Conservation (phyloP, 2,113 vertebrate genomes). For the Lanius collurio region DNA sequence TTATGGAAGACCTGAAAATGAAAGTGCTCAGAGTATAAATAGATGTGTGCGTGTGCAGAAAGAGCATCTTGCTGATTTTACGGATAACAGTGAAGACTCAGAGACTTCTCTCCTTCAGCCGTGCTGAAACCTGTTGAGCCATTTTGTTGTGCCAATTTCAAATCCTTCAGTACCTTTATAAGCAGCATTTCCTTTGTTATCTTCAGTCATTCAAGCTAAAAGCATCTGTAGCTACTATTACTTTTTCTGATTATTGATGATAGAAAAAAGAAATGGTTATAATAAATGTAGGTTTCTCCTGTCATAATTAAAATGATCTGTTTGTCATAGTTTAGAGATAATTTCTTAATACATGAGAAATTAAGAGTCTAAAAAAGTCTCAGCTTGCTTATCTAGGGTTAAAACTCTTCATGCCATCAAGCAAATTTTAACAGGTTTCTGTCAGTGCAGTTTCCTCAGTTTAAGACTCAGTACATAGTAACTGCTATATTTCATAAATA, state of each 20-base stretch:
- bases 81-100: neutral
- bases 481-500: neutral
- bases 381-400: neutral
- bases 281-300: neutral
- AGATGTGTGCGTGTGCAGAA: neutral
- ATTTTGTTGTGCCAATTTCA: neutral
- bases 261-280: neutral
- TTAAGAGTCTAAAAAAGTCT: neutral
- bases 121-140: neutral
- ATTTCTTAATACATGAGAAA: neutral
- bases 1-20: neutral
- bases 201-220: neutral
- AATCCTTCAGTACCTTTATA: neutral
- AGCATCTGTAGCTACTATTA: neutral
- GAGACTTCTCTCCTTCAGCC: neutral
- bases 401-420: neutral
- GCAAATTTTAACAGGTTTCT: neutral
- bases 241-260: neutral
- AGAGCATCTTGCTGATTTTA: neutral
- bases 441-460: neutral
- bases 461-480: neutral
- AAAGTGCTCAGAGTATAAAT: neutral
- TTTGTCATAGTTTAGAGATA: neutral
- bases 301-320: neutral
- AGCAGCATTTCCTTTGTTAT: neutral